Percentiles rank a stretch among this genome's conserved stretches.
Evolutionary conservation across 2,797 vertebrate genomes (phyloP).

Genomic region (Phoeniculus purpureus): DNA sequence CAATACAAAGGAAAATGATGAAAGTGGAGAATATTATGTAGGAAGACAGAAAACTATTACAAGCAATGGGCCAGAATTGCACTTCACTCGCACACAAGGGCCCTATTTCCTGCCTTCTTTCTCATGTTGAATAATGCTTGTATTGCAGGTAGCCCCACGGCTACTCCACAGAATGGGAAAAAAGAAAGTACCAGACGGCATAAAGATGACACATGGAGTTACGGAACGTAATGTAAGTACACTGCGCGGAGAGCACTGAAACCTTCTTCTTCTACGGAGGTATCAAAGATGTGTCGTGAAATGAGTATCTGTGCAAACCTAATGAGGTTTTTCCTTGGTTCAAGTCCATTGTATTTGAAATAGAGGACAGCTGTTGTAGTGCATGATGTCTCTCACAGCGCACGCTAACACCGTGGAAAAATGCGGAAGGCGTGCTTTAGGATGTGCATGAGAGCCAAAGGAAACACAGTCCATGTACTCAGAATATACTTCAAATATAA

Average conservation of each 20-base stretch:
- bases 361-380: fast-evolving
- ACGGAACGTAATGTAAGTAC: neutral
- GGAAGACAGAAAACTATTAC: constrained; percentile 7
- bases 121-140: neutral
- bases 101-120: neutral
- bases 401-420: neutral
- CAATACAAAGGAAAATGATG: neutral
- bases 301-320: neutral
- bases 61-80: neutral
- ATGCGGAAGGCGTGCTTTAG: fast-evolving
- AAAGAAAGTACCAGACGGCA: neutral
- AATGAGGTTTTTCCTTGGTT: neutral
- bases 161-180: neutral
- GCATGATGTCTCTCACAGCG: neutral
- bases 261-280: neutral
- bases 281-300: neutral
- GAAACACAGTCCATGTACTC: neutral
- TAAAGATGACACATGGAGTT: neutral
- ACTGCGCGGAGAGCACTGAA: neutral
- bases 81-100: neutral
- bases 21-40: constrained; percentile 22
- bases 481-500: neutral
- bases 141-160: neutral
- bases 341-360: neutral
- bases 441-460: neutral